Percentiles rank a stretch among this genome's conserved stretches.
Conservation (phyloP, 2,888 invertebrate genomes). For the Cyclophora albipunctata region DNA sequence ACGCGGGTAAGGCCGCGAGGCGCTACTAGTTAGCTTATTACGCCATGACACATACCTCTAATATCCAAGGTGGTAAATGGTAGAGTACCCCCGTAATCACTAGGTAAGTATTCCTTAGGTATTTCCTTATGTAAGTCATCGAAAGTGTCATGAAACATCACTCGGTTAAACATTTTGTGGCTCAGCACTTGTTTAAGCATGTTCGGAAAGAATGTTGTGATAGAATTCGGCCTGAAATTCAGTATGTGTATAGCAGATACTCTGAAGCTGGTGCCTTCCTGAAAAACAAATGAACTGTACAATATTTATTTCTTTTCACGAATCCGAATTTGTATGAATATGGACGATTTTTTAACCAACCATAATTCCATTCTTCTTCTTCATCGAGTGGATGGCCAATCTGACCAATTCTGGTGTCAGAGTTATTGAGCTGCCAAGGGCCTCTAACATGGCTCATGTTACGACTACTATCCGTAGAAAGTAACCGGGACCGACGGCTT, state of each 20-base stretch:
- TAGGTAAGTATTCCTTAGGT: conserved; percentile 10
- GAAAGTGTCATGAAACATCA: conserved; percentile 1
- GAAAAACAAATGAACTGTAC: not conserved
- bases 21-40: no score
- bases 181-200: conserved; percentile 2
- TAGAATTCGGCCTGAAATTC: not conserved
- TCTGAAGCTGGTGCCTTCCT: conserved; percentile 5
- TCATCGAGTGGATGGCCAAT: no score
- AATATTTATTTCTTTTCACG: not conserved
- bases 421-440: no score
- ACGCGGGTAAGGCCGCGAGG: no score
- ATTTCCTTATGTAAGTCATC: conserved; percentile 4
- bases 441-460: no score
- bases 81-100: conserved; percentile 11
- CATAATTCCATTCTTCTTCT: no score
- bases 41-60: conserved; percentile 2
- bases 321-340: no score
- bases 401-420: no score
- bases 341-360: no score
- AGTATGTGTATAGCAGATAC: conserved; percentile 5
- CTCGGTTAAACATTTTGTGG: conserved; percentile 2
- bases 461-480: no score
- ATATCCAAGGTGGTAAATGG: not conserved
- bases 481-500: no score
- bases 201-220: conserved; percentile 1